Percentiles rank a stretch among this genome's conserved stretches.
phyloP scores from a whole-genome alignment of 2,888 invertebrate genomes.

The Sinopyrophorus schimmeli region DNA sequence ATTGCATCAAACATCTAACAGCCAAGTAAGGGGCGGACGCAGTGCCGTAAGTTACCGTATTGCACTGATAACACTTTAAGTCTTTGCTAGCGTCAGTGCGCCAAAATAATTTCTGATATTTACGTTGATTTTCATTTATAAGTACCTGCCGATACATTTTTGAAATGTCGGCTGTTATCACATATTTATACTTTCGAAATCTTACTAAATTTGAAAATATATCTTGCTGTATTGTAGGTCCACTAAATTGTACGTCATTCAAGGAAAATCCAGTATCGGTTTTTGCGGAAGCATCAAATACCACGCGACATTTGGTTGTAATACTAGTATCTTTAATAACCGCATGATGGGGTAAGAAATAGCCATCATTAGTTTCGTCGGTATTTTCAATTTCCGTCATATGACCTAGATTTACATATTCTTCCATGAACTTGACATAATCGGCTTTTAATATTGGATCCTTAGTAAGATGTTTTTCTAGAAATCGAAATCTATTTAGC shows the following conservation, averaged over 20 bases:
- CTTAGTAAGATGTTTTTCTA: slow-evolving; percentile 32
- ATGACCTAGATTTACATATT: slow-evolving; percentile 33
- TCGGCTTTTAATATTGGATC: slow-evolving; percentile 23
- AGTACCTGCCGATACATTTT: slow-evolving; percentile 22
- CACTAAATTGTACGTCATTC: slow-evolving; percentile 18
- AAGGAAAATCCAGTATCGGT: slow-evolving; percentile 10
- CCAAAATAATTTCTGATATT: slow-evolving; percentile 18
- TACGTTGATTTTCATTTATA: not conserved
- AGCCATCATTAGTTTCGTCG: no score
- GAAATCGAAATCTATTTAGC: slow-evolving; percentile 24
- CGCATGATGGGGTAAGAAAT: no score
- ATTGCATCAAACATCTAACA: slow-evolving; percentile 19
- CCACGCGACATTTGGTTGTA: slow-evolving; percentile 10
- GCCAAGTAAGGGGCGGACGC: slow-evolving; percentile 33
- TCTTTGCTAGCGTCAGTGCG: slow-evolving; percentile 4
- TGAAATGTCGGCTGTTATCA: slow-evolving; percentile 11
- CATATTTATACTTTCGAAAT: slow-evolving; percentile 6
- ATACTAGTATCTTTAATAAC: slow-evolving; percentile 9
- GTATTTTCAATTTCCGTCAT: slow-evolving; percentile 28
- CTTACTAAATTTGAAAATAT: slow-evolving; percentile 20
- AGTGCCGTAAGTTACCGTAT: slow-evolving; percentile 36
- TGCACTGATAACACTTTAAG: slow-evolving; percentile 27
- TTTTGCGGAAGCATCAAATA: no score
- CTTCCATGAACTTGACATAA: slow-evolving; percentile 35
- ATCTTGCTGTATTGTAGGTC: slow-evolving; percentile 25